These are phyloP conservation scores for Passer montanus DNA, from an alignment of 2,113 vertebrate genomes.

Conservation along the genomic window DNA sequence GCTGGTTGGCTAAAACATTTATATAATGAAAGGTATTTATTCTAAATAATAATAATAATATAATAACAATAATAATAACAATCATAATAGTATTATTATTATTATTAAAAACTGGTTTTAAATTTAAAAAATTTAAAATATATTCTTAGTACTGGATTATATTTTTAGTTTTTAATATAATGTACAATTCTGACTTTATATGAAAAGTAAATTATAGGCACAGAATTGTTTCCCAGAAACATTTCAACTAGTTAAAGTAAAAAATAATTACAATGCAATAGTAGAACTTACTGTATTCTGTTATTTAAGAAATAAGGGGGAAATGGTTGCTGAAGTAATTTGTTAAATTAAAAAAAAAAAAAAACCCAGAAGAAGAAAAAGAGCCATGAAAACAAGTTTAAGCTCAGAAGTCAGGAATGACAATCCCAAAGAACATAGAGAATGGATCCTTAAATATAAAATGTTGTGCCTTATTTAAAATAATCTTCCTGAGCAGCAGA, in stretches of 20 bases:
- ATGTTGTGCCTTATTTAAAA: background rate
- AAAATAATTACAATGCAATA: background rate
- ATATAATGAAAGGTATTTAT: background rate
- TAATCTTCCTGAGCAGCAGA: background rate
- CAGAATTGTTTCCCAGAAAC: background rate
- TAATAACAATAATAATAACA: background rate
- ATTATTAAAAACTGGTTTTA: background rate
- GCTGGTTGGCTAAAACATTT: background rate
- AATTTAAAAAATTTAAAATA: background rate
- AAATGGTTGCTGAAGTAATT: background rate
- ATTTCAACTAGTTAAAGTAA: background rate
- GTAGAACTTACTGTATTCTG: background rate
- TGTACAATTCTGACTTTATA: background rate
- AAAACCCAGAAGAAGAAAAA: background rate
- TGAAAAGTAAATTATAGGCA: background rate
- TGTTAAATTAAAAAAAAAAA: background rate
- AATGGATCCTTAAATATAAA: background rate
- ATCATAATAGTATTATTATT: background rate
- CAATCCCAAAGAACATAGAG: background rate
- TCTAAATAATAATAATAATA: background rate
- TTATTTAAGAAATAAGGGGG: background rate
- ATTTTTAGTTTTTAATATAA: background rate
- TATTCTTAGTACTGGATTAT: background rate
- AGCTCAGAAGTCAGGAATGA: background rate
- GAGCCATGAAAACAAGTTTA: background rate